Evolutionary conservation across 2,888 invertebrate genomes (phyloP), one percentile per base, ranked within the genome.

Genomic region (Ormyrus thymus): DNA sequence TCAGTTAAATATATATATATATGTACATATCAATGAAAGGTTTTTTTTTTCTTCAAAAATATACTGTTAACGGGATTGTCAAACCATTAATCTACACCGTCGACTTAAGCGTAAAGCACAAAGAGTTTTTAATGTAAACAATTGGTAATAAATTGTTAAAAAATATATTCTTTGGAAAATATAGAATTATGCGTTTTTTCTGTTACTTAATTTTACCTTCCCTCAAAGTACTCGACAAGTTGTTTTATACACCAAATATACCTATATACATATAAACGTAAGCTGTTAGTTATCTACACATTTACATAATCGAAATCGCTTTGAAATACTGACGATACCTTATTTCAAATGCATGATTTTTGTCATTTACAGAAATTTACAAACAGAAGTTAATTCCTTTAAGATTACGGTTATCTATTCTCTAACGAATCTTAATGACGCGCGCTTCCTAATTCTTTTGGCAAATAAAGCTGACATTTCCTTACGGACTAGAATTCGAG

Each of bases 391-490:
- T 71, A 61, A 7, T 10, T 45, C 29, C 15, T 11, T 7, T 48
- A 15, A 56, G 6, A 48, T 15, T 64, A 48, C n/a, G 15, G 7
- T 50, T 55, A 29, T 29, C 29, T 29, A 15, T 53, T 56, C n/a
- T 10, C 48, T 64, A 29, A 55, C 55, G 11, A 58, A 71, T 10
- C 1, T 50, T 58, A 3, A 73, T 45, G 51, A 61, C 13, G 11
- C 51, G 8, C 58, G 29, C 3, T 8, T 43, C 56, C 50, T 62
- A 71, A 69, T 75, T 59, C 45, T 65, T 77, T 80, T 80, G 80
- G 80, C 78, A 80, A 78, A 58, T 75, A 75, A 80, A 80, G 80
- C 80, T 80, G 78, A 56, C 10, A 50, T 66, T 79, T 76, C 11
- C 70, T 64, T 74, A 78, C 9, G 43, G 29, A 29, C 46, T n/a